phyloP scores from a whole-genome alignment of 2,888 invertebrate genomes.

The Caenorhabditis sinica region DNA sequence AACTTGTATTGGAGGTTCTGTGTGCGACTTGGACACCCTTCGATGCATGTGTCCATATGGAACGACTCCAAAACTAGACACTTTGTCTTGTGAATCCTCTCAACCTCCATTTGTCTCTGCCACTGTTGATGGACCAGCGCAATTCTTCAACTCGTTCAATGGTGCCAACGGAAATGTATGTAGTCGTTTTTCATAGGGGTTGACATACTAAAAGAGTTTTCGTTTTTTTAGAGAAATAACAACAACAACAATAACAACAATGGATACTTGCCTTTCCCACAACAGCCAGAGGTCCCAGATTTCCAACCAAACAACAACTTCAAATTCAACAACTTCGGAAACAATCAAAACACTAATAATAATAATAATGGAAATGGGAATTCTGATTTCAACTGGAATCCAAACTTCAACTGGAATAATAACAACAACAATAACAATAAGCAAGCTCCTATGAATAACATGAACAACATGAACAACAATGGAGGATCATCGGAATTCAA shows the following conservation, averaged over 20 bases:
- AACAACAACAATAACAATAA: constrained; percentile 59
- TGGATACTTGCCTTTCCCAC: constrained; percentile 51
- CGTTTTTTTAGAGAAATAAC: constrained; percentile 45
- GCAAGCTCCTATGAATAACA: neutral
- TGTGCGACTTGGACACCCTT: constrained; percentile 79
- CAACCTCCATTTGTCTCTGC: constrained; percentile 65
- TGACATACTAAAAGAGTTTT: neutral
- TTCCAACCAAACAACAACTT: constrained; percentile 65
- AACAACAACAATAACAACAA: constrained; percentile 50
- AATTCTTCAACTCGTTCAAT: constrained; percentile 60
- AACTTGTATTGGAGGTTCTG: constrained; percentile 83
- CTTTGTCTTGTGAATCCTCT: constrained; percentile 77
- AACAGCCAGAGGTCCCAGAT: constrained; percentile 38
- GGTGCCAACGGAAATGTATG: constrained; percentile 51
- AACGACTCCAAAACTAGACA: constrained; percentile 80
- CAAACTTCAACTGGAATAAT: constrained; percentile 57
- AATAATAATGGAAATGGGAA: constrained; percentile 44
- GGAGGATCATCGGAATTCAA: constrained; percentile 44
- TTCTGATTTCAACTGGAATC: constrained; percentile 58
- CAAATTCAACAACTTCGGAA: constrained; percentile 59
- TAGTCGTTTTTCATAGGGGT: neutral
- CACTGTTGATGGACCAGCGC: constrained; percentile 65
- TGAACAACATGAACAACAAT: constrained; percentile 52
- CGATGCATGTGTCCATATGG: constrained; percentile 82
- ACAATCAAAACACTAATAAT: constrained; percentile 22